Base-by-base conservation (phyloP, 2,113 vertebrate genomes). In the Sinocyclocheilus anshuiensis region DNA sequence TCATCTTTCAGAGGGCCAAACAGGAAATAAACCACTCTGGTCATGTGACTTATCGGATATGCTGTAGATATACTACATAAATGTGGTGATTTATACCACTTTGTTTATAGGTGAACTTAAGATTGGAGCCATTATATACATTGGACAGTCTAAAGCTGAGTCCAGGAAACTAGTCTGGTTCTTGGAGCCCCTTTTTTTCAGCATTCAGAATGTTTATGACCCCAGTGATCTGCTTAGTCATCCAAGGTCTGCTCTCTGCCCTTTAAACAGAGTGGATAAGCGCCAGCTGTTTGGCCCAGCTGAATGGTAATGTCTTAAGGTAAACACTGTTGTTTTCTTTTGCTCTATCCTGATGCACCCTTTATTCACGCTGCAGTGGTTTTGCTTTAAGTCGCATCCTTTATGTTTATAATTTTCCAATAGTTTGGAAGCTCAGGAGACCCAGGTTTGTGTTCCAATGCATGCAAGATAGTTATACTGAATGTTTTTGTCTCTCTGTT, bases 251-350 rank as follows among this genome's bases (percentile, higher is more conserved):
- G 72, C n/a, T 87, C 29, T 75, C 75, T 86, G 74, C 85, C 90
- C 85, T 85, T 86, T 45, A 24, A 76, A 87, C 85, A 53, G 59
- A 48, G 29, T 33, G 12, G n/a, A 50, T 81, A 55, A 61, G 63
- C 79, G 76, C 71, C 24, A 0, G 45, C 18, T 57, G 55, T 61
- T 67, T 45, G 26, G 80, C 76, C 33, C 76, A 78, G n/a, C 18
- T 86, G 84, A 89, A 90, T 87, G 91, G 53, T 83, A 89, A 89
- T 80, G 48, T 29, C 74, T 86, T 77, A 82, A 84, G 29, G 77
- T 86, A 87, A 88, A 87, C 81, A 80, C 55, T 39, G n/a, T 75
- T 84, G 55, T 75, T 89, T 90, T 86, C 20, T 55, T 65, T 29
- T n/a, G 16, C 26, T 75, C 11, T 76, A 4, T 72, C 55, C 33